Evolutionary conservation across 2,888 invertebrate genomes (phyloP), one percentile per base, ranked within the genome.

Genomic region (Hylaea fasciaria): DNA sequence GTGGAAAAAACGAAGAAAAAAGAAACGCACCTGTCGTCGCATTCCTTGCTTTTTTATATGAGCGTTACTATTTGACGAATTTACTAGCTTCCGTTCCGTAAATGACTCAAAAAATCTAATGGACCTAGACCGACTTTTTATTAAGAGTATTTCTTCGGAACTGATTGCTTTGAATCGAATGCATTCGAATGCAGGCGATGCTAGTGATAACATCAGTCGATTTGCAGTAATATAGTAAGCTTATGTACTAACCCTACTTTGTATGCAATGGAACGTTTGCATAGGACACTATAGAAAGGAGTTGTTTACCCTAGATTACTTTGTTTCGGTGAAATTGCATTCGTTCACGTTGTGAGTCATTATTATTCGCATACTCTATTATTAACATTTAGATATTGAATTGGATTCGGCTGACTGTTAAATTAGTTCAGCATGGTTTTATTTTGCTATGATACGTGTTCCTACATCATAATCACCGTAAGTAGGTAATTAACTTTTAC

Each of bases 211-310:
- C 44, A 28, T 57, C 49, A 48, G 32, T 32, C 32, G 32, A 9
- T 2, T 32, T 32, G 32, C 7, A 32, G 32, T 10, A 7, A 32
- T 32, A 32, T 9, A 2, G 58, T 53, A 44, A 35, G 29, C 37
- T 60, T 17, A 52, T 53, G 22, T 50, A 44, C 46, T 53, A 45
- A 29, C 28, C 50, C 58, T 69, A 54, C 59, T 69, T 68, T 64
- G 67, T 68, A 69, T 69, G 66, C 69, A 66, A 66, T 56, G 44
- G 53, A 54, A 63, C 47, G 61, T 55, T 55, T 62, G 63, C 41
- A 62, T 46, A 47, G 59, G 54, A 57, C 57, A 62, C 64, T 57
- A n/a, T n/a, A 62, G 64, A 65, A 57, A 68, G 60, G 58, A 60
- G 63, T 62, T 62, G 53, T 64, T 65, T 59, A 53, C 55, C 61